phyloP scores from a whole-genome alignment of 2,797 vertebrate genomes.

The Cyprinodon diabolis region DNA sequence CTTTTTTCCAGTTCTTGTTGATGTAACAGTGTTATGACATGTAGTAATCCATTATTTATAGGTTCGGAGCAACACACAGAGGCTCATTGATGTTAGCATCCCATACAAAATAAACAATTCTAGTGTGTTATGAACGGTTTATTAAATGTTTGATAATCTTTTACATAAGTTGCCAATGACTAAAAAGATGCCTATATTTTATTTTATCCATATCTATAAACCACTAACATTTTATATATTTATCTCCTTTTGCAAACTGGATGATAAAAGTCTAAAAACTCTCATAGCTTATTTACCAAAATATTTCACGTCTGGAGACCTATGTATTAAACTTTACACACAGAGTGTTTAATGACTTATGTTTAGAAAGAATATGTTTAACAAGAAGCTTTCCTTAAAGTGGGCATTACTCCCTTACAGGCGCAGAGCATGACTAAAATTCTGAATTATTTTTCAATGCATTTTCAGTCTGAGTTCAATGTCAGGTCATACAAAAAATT shows the following conservation, averaged over 20 bases:
- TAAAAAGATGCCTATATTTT: background rate
- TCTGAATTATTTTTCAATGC: background rate
- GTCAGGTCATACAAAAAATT: background rate
- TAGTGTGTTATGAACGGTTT: background rate
- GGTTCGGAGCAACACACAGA: background rate
- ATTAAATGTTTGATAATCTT: constrained; percentile 2
- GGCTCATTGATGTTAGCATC: background rate
- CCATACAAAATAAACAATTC: background rate
- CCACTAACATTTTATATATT: background rate
- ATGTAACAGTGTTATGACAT: background rate
- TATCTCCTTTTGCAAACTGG: background rate
- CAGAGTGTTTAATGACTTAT: constrained; percentile 1
- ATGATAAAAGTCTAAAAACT: background rate
- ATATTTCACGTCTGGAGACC: background rate
- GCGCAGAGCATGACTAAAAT: background rate
- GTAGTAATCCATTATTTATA: background rate
- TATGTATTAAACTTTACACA: background rate
- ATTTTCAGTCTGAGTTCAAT: background rate
- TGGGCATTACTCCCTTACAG: background rate
- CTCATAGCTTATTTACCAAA: background rate
- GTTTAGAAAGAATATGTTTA: background rate
- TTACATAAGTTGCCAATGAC: background rate
- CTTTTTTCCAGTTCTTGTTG: background rate
- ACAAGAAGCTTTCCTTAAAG: background rate
- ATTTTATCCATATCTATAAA: background rate